phyloP scores from a whole-genome alignment of 2,113 vertebrate species.

The Pterocles orientalis region DNA sequence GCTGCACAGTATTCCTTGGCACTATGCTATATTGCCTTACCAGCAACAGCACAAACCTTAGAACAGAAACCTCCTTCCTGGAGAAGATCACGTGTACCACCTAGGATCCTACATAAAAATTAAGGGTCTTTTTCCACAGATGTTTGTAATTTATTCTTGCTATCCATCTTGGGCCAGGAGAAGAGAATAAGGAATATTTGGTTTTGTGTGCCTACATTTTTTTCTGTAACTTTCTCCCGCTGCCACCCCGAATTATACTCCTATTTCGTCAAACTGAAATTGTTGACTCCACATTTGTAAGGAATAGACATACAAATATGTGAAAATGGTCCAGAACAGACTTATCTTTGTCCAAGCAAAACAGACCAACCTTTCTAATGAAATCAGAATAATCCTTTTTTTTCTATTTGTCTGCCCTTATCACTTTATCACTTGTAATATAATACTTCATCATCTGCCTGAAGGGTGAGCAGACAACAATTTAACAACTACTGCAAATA shows the following conservation, averaged over 20 bases:
- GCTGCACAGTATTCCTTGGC: background rate
- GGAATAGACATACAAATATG: background rate
- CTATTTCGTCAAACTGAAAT: background rate
- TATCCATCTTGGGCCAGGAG: background rate
- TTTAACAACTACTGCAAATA: background rate
- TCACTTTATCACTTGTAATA: background rate
- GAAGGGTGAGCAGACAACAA: background rate
- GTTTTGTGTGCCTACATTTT: background rate
- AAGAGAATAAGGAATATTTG: background rate
- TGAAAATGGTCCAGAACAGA: background rate
- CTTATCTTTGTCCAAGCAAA: background rate
- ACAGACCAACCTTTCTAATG: background rate
- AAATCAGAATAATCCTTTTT: constrained; percentile 12
- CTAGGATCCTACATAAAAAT: background rate
- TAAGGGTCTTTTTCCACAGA: background rate
- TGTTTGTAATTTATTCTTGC: background rate
- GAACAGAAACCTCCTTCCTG: background rate
- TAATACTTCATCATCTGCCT: background rate
- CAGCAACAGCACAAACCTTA: background rate
- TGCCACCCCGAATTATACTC: background rate
- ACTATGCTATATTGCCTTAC: background rate
- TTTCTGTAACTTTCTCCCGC: background rate
- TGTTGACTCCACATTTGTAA: background rate
- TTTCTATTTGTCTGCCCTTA: background rate
- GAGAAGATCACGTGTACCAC: background rate